These are phyloP conservation scores for Hydrolagus colliei DNA, from an alignment of 2,797 vertebrate genomes.

Conservation along the genomic window DNA sequence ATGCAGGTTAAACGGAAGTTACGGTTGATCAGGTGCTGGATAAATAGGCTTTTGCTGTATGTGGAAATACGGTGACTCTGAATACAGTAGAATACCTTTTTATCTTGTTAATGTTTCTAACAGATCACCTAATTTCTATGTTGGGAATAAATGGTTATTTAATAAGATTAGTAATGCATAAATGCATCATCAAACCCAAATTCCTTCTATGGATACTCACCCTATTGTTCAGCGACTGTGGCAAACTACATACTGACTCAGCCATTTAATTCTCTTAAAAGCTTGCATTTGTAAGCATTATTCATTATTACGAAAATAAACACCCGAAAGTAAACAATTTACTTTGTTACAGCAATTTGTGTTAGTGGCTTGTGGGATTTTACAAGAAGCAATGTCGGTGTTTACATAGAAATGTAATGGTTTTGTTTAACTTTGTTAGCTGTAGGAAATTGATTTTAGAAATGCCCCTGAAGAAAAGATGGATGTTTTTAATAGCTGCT, in stretches of 20 bases:
- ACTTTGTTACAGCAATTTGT: background rate
- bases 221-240: background rate
- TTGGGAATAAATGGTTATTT: no score
- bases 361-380: slow-evolving; percentile 3
- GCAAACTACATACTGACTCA: background rate
- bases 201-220: background rate
- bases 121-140: no score
- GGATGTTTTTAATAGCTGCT: background rate
- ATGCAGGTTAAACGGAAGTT: no score
- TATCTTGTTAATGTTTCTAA: no score
- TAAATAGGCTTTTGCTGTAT: no score
- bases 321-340: background rate
- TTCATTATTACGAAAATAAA: background rate
- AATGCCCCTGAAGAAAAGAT: background rate
- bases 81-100: no score
- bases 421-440: background rate
- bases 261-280: background rate
- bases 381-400: background rate
- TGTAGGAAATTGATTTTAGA: background rate
- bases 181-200: no score
- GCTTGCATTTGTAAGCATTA: background rate
- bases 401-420: background rate
- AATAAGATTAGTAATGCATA: no score
- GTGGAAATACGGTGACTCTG: no score
- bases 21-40: no score